A percentile compares a stretch with the other conserved stretches of the same genome.
Evolutionary conservation across 1,140 invertebrate species (phyloP).

Genomic region (Arion vulgaris): DNA sequence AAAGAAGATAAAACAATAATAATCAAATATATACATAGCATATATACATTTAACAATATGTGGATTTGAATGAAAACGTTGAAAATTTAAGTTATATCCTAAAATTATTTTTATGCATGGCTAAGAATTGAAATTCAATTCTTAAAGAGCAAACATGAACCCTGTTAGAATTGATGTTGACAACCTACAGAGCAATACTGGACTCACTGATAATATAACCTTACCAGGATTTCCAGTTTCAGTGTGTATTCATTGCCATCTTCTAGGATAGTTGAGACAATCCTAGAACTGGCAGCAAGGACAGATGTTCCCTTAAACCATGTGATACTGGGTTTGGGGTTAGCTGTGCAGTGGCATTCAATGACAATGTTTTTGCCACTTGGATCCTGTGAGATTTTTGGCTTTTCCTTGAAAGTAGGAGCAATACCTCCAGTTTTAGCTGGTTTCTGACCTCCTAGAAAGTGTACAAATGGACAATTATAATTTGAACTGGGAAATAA

Average conservation of each 20-base stretch:
- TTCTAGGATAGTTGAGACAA: conserved; percentile 48
- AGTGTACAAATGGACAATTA: neutral
- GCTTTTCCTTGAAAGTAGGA: conserved; percentile 96
- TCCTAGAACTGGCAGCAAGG: conserved; percentile 49
- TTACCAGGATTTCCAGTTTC: conserved; percentile 63
- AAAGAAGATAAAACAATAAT: too few relatives aligned
- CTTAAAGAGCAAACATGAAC: too few relatives aligned
- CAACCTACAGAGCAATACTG: too few relatives aligned
- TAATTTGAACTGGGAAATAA: neutral
- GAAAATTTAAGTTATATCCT: too few relatives aligned
- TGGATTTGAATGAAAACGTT: too few relatives aligned
- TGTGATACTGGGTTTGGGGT: conserved; percentile 90
- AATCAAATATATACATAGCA: too few relatives aligned
- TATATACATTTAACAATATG: too few relatives aligned
- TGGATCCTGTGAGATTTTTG: conserved; percentile 86
- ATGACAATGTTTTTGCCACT: conserved; percentile 88
- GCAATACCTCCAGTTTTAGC: conserved; percentile 82
- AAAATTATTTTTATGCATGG: too few relatives aligned
- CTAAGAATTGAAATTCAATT: too few relatives aligned
- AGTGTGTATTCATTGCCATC: conserved; percentile 55
- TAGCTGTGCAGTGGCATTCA: conserved; percentile 94
- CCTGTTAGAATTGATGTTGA: too few relatives aligned
- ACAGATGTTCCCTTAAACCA: conserved; percentile 94
- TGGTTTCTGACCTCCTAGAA: conserved; percentile 45
- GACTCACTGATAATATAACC: neutral